These are phyloP conservation scores for Himalopsyche tibetana DNA, from an alignment of 2,888 invertebrate genomes.

Conservation along the genomic window DNA sequence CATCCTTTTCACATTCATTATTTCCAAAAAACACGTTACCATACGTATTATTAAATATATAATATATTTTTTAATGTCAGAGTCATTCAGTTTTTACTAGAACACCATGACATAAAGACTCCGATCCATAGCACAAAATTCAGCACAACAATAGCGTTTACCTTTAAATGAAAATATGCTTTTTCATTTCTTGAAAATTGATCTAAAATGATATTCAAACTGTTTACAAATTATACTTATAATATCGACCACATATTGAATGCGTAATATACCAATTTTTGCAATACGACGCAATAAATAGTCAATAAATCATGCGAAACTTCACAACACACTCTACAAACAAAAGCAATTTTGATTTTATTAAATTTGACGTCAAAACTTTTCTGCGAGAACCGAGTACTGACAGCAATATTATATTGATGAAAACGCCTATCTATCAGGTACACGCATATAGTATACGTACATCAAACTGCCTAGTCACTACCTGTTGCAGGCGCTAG, in stretches of 20 bases:
- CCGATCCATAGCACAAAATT: no score
- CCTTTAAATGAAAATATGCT: background rate
- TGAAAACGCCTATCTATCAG: background rate
- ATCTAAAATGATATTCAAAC: background rate
- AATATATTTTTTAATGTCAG: no score
- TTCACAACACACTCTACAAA: constrained; percentile 9
- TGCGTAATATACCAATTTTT: background rate
- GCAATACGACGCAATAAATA: background rate
- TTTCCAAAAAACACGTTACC: no score
- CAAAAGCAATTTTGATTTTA: constrained; percentile 31
- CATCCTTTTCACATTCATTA: no score
- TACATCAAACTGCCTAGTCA: background rate
- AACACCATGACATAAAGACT: no score
- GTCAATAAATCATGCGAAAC: constrained; percentile 7
- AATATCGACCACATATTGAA: background rate
- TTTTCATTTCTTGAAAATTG: background rate
- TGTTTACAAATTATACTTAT: constrained; percentile 8
- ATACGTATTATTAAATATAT: no score
- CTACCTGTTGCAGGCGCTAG: constrained; percentile 33
- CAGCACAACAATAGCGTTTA: no score
- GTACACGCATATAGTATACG: background rate
- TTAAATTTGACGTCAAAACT: background rate
- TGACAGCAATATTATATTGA: background rate
- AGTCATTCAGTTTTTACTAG: no score
- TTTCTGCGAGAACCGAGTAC: background rate